Evolutionary conservation across 2,888 invertebrate genomes (phyloP).

Genomic region (Cylindroiulus punctatus): DNA sequence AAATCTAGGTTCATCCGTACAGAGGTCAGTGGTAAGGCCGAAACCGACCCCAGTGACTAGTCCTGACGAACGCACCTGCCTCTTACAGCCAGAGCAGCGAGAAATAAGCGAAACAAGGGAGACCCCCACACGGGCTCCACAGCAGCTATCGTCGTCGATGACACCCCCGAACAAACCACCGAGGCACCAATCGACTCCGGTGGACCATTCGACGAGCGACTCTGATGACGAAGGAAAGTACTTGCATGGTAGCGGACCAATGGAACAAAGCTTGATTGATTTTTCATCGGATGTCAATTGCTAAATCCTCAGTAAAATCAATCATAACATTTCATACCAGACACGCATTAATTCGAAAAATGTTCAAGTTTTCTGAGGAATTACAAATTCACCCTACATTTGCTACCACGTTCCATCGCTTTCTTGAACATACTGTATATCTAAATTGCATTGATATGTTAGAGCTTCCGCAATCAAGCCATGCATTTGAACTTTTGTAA

Average conservation of each 20-base stretch:
- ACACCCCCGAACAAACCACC: background rate
- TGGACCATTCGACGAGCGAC: conserved; percentile 10
- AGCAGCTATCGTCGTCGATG: background rate
- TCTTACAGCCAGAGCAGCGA: conserved; percentile 46
- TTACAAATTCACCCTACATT: background rate
- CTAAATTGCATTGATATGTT: background rate
- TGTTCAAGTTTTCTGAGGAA: background rate
- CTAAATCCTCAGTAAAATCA: background rate
- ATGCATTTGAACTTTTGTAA: background rate
- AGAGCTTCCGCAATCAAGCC: background rate
- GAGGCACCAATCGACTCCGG: background rate
- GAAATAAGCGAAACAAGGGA: background rate
- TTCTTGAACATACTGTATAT: background rate
- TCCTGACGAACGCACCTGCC: conserved; percentile 51
- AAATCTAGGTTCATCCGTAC: conserved; percentile 49
- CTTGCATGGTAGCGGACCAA: background rate
- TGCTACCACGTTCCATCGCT: background rate
- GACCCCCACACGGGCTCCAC: background rate
- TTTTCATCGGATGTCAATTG: conserved; percentile 30
- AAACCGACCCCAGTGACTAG: conserved; percentile 22
- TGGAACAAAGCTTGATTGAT: conserved; percentile 33
- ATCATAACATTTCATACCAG: background rate
- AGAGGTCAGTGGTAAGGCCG: conserved; percentile 40
- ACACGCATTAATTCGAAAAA: background rate
- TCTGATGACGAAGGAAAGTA: conserved; percentile 5